Percentiles rank a stretch among this genome's conserved stretches.
Conservation (phyloP, 2,797 vertebrate species). For the Somateria mollissima region DNA sequence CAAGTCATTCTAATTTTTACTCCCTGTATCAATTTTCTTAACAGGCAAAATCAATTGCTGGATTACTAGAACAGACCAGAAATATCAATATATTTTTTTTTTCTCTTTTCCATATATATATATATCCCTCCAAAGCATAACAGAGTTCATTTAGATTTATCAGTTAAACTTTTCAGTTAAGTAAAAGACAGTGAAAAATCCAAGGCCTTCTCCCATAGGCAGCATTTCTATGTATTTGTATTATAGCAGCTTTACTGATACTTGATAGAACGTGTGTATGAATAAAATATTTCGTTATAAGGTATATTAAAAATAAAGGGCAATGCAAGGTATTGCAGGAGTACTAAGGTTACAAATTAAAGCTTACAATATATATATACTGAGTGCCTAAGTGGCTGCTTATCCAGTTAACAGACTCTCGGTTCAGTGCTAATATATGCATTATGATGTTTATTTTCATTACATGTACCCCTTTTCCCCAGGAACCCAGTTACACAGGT, state of each 20-base stretch:
- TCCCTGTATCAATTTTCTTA: not conserved
- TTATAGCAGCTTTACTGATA: not conserved
- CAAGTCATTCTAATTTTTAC: not conserved
- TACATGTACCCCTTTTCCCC: rapidly evolving
- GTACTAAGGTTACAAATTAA: not conserved
- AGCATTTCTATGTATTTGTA: not conserved
- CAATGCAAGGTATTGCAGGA: not conserved
- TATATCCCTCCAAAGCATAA: not conserved
- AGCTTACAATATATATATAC: not conserved
- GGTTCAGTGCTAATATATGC: not conserved
- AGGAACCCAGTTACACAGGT: not conserved
- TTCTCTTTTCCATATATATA: not conserved
- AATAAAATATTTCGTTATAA: not conserved
- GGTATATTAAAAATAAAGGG: not conserved
- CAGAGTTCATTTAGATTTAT: not conserved
- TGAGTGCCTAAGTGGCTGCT: rapidly evolving
- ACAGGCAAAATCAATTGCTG: not conserved
- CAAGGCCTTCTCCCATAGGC: not conserved
- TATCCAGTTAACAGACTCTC: not conserved
- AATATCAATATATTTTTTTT: not conserved
- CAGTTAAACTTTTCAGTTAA: not conserved
- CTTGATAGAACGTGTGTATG: not conserved
- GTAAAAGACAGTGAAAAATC: not conserved
- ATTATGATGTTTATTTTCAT: not conserved
- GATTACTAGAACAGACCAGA: not conserved